Evolutionary conservation across 2,888 invertebrate species (phyloP).

Genomic region (Sisyra nigra): DNA sequence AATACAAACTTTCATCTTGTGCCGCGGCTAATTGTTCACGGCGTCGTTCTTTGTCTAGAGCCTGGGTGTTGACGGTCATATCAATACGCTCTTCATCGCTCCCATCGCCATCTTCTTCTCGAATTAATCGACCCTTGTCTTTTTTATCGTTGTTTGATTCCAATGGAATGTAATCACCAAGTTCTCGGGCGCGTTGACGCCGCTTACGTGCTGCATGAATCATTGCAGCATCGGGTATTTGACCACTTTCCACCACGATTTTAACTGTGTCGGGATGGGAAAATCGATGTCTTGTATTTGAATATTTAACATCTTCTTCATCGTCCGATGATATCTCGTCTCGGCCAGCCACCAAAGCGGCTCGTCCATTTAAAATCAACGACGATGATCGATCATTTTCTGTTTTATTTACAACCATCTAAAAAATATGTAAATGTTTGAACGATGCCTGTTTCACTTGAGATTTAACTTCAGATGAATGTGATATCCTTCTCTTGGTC

Average conservation of each 20-base stretch:
- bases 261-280: constrained; percentile 55
- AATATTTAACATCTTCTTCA: constrained; percentile 32
- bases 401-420: constrained; percentile 40
- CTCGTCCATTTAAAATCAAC: constrained; percentile 61
- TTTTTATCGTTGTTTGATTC: constrained; percentile 24
- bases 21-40: constrained; percentile 66
- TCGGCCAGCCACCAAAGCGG: constrained; percentile 62
- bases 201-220: constrained; percentile 95
- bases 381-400: constrained; percentile 21
- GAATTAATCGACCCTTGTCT: constrained; percentile 46
- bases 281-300: constrained; percentile 31
- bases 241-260: constrained; percentile 70
- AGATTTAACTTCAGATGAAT: no score
- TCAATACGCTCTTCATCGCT: constrained; percentile 77
- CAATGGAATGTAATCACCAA: constrained; percentile 44
- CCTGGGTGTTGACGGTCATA: constrained; percentile 68
- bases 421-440: background rate
- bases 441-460: no score
- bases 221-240: constrained; percentile 93
- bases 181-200: constrained; percentile 83
- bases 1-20: constrained; percentile 28
- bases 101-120: constrained; percentile 70
- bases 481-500: no score
- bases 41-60: constrained; percentile 57
- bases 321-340: constrained; percentile 51